Percentiles rank a stretch among this genome's conserved stretches.
Conservation (phyloP, 2,888 invertebrate species). For the Glaucopsyche alexis region DNA sequence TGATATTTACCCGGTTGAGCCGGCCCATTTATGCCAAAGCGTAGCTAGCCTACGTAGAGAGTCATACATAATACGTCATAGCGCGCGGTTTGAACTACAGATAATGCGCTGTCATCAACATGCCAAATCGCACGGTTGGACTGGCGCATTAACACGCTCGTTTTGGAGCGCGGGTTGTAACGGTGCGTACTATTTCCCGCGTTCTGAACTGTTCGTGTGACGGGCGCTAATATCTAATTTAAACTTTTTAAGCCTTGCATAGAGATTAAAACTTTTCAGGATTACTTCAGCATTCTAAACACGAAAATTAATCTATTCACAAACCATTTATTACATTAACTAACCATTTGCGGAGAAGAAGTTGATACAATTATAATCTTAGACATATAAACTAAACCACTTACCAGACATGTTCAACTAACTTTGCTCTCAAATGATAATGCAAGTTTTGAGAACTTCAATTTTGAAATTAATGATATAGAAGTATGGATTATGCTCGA, state of each 20-base stretch:
- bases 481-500: not conserved
- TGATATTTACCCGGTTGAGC: too few relatives aligned
- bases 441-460: constrained; percentile 16
- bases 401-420: not conserved
- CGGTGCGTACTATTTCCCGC: too few relatives aligned
- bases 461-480: constrained; percentile 24
- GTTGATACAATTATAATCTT: constrained; percentile 8
- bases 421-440: constrained; percentile 6
- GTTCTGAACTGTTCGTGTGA: too few relatives aligned
- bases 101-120: too few relatives aligned
- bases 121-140: too few relatives aligned
- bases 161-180: too few relatives aligned
- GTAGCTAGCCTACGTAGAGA: too few relatives aligned
- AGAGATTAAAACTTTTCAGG: not conserved
- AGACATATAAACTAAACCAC: constrained; percentile 2
- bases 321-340: constrained; percentile 5
- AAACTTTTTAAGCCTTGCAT: not conserved
- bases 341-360: not conserved
- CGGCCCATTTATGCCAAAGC: too few relatives aligned
- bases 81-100: too few relatives aligned
- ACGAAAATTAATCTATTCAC: not conserved
- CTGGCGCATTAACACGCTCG: too few relatives aligned
- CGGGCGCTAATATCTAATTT: not conserved
- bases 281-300: not conserved
- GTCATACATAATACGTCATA: too few relatives aligned